Base-by-base conservation (phyloP, 1,140 invertebrate species). In the Aphis craccivora region DNA sequence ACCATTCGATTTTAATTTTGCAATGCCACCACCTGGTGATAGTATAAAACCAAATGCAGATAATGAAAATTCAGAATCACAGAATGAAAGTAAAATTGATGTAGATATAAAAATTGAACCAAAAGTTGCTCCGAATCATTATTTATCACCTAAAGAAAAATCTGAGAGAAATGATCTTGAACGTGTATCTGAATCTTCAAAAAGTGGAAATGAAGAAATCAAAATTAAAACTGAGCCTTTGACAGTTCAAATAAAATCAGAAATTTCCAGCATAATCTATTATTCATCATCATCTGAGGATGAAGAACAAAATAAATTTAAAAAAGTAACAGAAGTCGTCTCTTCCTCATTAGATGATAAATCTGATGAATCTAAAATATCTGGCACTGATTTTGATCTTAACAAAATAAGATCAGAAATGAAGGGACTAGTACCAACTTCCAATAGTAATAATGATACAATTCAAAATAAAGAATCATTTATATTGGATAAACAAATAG, bases 321-420 rank as follows among this genome's bases (percentile, higher is more conserved):
- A 90, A 60, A 91, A 40, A 51, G 20, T 35, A 23, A 11, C 22
- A 4, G 67, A 91, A 23, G 2, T 83, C 35, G 48, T 45, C 11
- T n/a, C 37, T n/a, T 35, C 30, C 1, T n/a, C 90, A 23, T 76
- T 91, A 81, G 25, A n/a, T 93, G 90, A 55, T 48, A 93, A 94
- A 94, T 67, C 55, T 91, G 93, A 94, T 23, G 93, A 94, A 22
- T 91, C 94, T 40, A 94, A 93, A 94, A 95, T 96, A 0, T 97
- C 97, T 94, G 97, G 97, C 30, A 95, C 97, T 9, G 97, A 97
- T 95, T 98, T 97, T 94, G 97, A 98, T 95, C 95, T 98, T 3
- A 97, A 97, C 95, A 97, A 98, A 95, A 98, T 98, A 93, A 95
- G 97, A 94, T 98, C 97, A 0, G 97, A 98, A 95, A 95, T 98